phyloP scores from a whole-genome alignment of 1,140 invertebrate species.

The Scaptodrosophila lebanonensis region DNA sequence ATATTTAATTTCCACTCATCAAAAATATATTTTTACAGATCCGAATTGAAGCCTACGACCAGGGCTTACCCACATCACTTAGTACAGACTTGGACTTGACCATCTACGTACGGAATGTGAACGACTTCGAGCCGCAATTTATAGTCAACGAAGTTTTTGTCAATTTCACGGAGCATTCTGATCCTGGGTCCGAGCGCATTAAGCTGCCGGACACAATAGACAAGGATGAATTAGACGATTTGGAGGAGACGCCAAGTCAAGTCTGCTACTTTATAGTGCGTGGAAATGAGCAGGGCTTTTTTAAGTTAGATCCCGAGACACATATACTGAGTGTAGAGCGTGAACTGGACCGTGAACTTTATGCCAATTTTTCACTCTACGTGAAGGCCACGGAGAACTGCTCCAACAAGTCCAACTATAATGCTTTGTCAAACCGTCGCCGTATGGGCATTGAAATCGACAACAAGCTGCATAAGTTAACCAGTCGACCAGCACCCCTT shows the following conservation, averaged over 20 bases:
- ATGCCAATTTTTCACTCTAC: slow-evolving; percentile 83
- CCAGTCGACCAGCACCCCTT: slow-evolving; percentile 12
- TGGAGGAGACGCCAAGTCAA: slow-evolving; percentile 85
- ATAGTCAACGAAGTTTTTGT: slow-evolving; percentile 83
- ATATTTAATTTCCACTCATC: background rate
- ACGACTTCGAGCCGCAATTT: slow-evolving; percentile 93
- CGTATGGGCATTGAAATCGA: slow-evolving; percentile 4
- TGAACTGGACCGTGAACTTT: slow-evolving; percentile 86
- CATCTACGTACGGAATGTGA: slow-evolving; percentile 93
- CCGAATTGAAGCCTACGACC: slow-evolving; percentile 92
- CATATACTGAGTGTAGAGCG: slow-evolving; percentile 80
- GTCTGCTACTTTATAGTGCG: slow-evolving; percentile 93
- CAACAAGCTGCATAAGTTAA: slow-evolving; percentile 17
- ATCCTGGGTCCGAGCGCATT: slow-evolving; percentile 82
- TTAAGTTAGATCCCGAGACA: slow-evolving; percentile 84
- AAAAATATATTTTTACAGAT: slow-evolving; percentile 79
- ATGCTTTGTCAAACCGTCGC: slow-evolving; percentile 6
- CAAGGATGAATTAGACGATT: slow-evolving; percentile 88
- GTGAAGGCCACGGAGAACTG: slow-evolving; percentile 93
- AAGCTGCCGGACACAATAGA: slow-evolving; percentile 90
- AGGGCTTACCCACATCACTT: slow-evolving; percentile 89
- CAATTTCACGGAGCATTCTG: slow-evolving; percentile 89
- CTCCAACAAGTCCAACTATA: slow-evolving; percentile 57
- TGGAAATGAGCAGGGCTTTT: slow-evolving; percentile 86
- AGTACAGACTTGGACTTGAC: slow-evolving; percentile 92